Evolutionary conservation across 1,140 invertebrate genomes (phyloP).

Genomic region (Drosophila navojoa): DNA sequence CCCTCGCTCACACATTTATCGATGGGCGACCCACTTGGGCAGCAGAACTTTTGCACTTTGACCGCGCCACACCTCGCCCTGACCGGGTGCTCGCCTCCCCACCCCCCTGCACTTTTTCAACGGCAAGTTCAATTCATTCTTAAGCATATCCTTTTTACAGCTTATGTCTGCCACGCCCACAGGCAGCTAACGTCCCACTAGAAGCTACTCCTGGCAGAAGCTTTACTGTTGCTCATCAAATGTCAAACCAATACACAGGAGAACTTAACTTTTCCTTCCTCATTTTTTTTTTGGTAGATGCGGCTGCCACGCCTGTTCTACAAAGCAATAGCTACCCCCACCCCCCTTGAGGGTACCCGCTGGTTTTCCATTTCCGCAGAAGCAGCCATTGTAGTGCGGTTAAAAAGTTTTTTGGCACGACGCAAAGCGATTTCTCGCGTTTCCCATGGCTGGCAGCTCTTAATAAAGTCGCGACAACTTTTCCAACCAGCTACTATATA

Average conservation of each 20-base stretch:
- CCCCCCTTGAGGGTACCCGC: constrained; percentile 31
- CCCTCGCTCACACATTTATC: not conserved
- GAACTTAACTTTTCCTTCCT: constrained; percentile 71
- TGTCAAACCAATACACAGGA: constrained; percentile 79
- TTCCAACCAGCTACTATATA: constrained; percentile 10
- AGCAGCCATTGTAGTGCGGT: constrained; percentile 67
- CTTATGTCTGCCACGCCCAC: constrained; percentile 26
- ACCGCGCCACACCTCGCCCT: constrained; percentile 8
- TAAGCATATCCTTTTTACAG: constrained; percentile 72
- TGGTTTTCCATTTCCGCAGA: constrained; percentile 71
- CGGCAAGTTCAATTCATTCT: constrained; percentile 77
- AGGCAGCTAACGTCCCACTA: not conserved
- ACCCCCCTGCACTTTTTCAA: constrained; percentile 13
- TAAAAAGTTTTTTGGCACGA: constrained; percentile 71
- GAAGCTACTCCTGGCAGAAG: not conserved
- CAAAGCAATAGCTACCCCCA: not conserved
- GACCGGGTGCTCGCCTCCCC: not conserved
- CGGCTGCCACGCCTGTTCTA: constrained; percentile 8
- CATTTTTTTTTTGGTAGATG: not conserved
- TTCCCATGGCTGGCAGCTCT: constrained; percentile 56
- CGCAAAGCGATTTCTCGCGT: constrained; percentile 77
- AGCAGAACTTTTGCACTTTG: constrained; percentile 11
- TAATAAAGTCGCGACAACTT: constrained; percentile 64
- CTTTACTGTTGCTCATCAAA: constrained; percentile 76
- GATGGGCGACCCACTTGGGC: constrained; percentile 37